A percentile compares a stretch with the other conserved stretches of the same genome.
Evolutionary conservation across 2,797 vertebrate species (phyloP).

Genomic region (Arrhamphus sclerolepis): DNA sequence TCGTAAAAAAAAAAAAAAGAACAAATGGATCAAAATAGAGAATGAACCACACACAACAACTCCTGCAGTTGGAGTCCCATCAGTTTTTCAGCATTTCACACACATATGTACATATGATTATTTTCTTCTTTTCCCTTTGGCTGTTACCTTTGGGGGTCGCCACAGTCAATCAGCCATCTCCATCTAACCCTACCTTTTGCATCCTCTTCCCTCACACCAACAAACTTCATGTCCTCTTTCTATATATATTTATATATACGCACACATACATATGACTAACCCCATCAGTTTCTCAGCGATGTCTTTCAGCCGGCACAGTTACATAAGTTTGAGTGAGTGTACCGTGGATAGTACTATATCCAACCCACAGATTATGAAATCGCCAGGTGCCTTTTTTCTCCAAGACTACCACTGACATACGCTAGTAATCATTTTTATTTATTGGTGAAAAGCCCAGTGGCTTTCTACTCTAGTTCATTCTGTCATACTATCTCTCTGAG

Average conservation of each 20-base stretch:
- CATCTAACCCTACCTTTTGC: too few species aligned
- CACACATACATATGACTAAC: not conserved
- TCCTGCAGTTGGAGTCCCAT: too few species aligned
- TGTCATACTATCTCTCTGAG: not conserved
- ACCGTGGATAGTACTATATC: conserved; percentile 9
- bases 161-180: too few species aligned
- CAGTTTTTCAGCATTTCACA: not conserved
- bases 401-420: conserved; percentile 6
- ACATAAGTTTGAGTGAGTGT: conserved; percentile 18
- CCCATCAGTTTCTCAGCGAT: not conserved
- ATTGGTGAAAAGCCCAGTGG: not conserved
- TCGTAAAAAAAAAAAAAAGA: conserved; percentile 3
- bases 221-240: too few species aligned
- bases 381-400: not conserved
- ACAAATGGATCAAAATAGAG: conserved; percentile 40
- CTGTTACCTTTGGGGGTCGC: too few species aligned
- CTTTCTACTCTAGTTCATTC: not conserved
- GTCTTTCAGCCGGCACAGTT: conserved; percentile 13
- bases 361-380: not conserved
- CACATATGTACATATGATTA: too few species aligned
- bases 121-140: too few species aligned
- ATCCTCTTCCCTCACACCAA: too few species aligned
- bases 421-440: conserved; percentile 1
- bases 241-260: not conserved
- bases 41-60: conserved; percentile 15